Conservation (phyloP, 2,113 vertebrate species). For the Motacilla alba region DNA sequence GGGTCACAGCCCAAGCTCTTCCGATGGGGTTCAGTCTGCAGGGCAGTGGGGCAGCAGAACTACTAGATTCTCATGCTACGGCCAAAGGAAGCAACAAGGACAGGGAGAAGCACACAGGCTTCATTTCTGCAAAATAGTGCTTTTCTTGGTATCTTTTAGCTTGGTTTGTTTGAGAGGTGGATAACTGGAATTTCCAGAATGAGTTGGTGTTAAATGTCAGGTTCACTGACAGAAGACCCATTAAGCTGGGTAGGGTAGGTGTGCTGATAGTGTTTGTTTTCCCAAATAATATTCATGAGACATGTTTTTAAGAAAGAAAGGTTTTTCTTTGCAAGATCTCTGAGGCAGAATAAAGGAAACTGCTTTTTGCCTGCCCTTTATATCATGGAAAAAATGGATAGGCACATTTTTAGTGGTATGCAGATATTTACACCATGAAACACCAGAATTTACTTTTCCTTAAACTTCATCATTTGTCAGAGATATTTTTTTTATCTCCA, state of each 20-base stretch:
- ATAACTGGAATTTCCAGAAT: background rate
- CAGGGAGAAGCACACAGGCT: background rate
- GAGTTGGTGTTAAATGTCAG: background rate
- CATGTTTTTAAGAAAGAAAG: background rate
- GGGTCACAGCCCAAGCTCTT: background rate
- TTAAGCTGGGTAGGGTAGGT: background rate
- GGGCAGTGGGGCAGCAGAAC: background rate
- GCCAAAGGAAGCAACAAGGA: background rate
- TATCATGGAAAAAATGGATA: background rate
- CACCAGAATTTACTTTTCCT: background rate
- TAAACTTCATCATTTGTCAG: background rate
- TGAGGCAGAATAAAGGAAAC: background rate
- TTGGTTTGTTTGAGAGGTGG: background rate
- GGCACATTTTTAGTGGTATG: background rate
- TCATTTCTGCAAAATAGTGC: background rate
- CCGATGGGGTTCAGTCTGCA: accelerated
- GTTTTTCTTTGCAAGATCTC: background rate
- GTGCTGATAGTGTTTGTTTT: background rate
- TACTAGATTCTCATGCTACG: background rate
- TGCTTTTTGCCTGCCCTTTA: background rate
- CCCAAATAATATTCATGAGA: background rate
- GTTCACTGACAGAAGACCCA: background rate
- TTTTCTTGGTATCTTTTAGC: background rate
- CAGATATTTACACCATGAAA: background rate
- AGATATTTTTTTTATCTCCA: background rate